Evolutionary conservation across 2,113 vertebrate genomes (phyloP), one percentile per base, ranked within the genome.

Genomic region (Eublepharis macularius): DNA sequence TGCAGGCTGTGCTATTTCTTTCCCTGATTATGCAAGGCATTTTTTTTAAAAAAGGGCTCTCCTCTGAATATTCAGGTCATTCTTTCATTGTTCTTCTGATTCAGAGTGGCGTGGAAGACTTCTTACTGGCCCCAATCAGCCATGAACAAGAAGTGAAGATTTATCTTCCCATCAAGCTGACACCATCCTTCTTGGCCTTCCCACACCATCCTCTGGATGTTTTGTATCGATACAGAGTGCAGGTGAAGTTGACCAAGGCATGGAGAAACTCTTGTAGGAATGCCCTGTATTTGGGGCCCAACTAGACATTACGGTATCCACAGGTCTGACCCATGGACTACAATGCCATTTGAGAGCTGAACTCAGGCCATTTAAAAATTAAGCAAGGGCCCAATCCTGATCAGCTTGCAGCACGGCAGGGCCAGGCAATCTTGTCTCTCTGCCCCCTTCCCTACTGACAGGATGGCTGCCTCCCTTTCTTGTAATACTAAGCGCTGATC

Each of bases 101-200:
- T 9, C 74, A 95, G 94, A 83, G 85, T 69, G 90, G 88, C 79
- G 69, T n/a, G 79, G 76, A 77, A 36, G 82, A 57, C 85, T 68
- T 60, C 73, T 73, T 93, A 66, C 88, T 77, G 74, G 39, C 34
- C 80, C 90, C 89, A 86, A 91, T 95, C 84, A 89, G 77, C 88
- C 91, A 94, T 29, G 90, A 95, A 60, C 95, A 96, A 91, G 94
- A 96, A 87, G 93, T 95, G 74, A 94, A 93, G 83, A 93, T 96
- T 89, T 95, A 86, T 85, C 91, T 94, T 57, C 95, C 94, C 34
- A 94, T 96, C 68, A 88, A 73, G 63, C 88, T 95, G 78, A 91
- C 88, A 49, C 94, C 93, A 9, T 72, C 82, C 45, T 84, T 91
- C 74, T 80, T 96, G 80, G 91, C 93, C 54, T 98, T 98, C 95